Base-by-base conservation (phyloP, 1,140 invertebrate species). In the Drosophila eugracilis region DNA sequence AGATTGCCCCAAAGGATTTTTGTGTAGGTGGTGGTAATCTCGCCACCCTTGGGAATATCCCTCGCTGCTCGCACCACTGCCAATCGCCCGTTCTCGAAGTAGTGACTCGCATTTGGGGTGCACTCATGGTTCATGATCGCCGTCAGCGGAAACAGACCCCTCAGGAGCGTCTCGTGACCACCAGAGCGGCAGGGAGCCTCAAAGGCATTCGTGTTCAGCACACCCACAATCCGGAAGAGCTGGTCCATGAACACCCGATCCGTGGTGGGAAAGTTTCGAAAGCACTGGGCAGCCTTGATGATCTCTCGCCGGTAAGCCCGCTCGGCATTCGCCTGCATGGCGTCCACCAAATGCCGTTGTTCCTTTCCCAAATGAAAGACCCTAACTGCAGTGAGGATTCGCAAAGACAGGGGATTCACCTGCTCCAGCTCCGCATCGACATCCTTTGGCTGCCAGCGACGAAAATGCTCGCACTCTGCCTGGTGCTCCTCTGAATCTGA, bases 51-150 rank as follows among this genome's bases (percentile, higher is more conserved):
- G 47, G 91, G 84, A 57, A 97, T 96, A 12, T 92, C 91, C 53
- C 93, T 91, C 0, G 94, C 92, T 1, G 96, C 94, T 75, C 92
- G 93, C 1, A 95, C 93, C 14, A 93, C 92, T 91, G 96, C 94
- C 55, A 93, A 83, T 6, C 92, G 92, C 1, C 93, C 84, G 1
- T 91, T 85, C 34, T 90, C 80, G 59, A 95, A 94, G 71, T 94
- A 96, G 62, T 96, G 95, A 22, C 94, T 94, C 0, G 95, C 96
- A 79, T 97, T 97, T 1, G 96, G 95, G 4, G 93, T 92, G 80
- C 96, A 97, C 39, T 93, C 93, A 78, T 97, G 96, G 90, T 96
- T 96, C 91, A 96, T 94, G 42, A 97, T 92, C 19, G 94, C 94
- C 1, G 95, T 94, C 15, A 96, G 90, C 1, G 96, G 95, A 91